Percentiles rank a stretch among this genome's conserved stretches.
These are phyloP conservation scores for Remorina albescens DNA, from an alignment of 2,797 vertebrate species.

Conservation along the genomic window DNA sequence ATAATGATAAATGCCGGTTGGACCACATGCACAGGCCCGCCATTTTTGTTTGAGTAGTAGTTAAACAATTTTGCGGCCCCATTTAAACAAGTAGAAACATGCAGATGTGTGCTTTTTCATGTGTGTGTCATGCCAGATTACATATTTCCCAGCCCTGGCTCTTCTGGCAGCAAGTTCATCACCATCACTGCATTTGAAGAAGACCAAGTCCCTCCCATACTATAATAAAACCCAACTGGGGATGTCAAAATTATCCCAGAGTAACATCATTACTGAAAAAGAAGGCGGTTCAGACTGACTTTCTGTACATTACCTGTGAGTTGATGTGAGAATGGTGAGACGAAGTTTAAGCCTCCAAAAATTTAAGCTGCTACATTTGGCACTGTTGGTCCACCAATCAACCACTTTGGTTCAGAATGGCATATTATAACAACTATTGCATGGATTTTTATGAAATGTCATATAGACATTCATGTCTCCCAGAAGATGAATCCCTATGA, in stretches of 20 bases:
- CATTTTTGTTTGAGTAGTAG: constrained; percentile 22
- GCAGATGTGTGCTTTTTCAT: constrained; percentile 26
- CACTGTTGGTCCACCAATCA: too few relatives aligned
- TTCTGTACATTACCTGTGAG: too few relatives aligned
- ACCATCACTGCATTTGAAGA: background rate
- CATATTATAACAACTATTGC: background rate
- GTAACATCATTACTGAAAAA: too few relatives aligned
- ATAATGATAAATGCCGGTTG: background rate
- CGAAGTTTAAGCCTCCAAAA: background rate
- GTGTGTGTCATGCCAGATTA: constrained; percentile 18
- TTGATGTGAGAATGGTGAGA: too few relatives aligned
- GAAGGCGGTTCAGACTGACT: too few relatives aligned
- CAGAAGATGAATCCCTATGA: background rate
- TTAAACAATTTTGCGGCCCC: constrained; percentile 23
- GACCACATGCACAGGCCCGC: background rate
- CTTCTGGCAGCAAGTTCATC: constrained; percentile 15
- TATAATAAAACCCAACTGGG: background rate
- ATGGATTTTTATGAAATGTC: background rate
- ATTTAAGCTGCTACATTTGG: too few relatives aligned
- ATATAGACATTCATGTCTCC: background rate
- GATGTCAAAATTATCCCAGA: background rate
- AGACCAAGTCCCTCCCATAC: background rate
- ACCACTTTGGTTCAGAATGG: background rate
- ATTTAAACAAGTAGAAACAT: constrained; percentile 32
- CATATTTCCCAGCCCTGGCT: constrained; percentile 5